A percentile compares a stretch with the other conserved stretches of the same genome.
These are phyloP conservation scores for Lepus americanus DNA, from an alignment of 2,113 vertebrate genomes.

Conservation along the genomic window DNA sequence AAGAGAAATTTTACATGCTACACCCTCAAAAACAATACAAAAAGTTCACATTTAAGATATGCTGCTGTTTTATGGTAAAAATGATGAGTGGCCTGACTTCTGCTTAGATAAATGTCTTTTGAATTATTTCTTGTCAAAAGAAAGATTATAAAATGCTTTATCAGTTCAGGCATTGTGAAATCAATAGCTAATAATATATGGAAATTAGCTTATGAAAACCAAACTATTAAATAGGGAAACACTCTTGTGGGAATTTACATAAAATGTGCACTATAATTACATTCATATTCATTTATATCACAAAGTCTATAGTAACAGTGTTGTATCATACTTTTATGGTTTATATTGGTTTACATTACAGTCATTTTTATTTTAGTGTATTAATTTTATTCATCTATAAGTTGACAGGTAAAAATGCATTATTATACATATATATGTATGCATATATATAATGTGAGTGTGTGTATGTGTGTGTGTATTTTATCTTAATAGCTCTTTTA, in stretches of 20 bases:
- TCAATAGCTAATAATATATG: background rate
- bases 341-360: background rate
- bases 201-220: constrained; percentile 2
- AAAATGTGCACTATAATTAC: background rate
- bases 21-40: background rate
- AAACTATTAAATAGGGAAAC: background rate
- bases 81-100: background rate
- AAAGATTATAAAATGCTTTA: constrained; percentile 4
- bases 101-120: background rate
- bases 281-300: constrained; percentile 6
- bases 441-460: background rate
- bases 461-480: background rate
- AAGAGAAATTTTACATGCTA: background rate
- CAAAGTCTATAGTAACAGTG: background rate
- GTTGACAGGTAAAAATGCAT: background rate
- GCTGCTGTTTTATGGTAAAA: background rate
- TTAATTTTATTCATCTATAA: background rate
- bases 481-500: background rate
- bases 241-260: background rate
- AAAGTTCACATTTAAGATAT: background rate
- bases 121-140: background rate
- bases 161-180: background rate
- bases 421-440: background rate
- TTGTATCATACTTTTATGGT: background rate
- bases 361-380: background rate